These are phyloP conservation scores for Aspidiotus destructor DNA, from an alignment of 2,888 invertebrate genomes.

Conservation along the genomic window DNA sequence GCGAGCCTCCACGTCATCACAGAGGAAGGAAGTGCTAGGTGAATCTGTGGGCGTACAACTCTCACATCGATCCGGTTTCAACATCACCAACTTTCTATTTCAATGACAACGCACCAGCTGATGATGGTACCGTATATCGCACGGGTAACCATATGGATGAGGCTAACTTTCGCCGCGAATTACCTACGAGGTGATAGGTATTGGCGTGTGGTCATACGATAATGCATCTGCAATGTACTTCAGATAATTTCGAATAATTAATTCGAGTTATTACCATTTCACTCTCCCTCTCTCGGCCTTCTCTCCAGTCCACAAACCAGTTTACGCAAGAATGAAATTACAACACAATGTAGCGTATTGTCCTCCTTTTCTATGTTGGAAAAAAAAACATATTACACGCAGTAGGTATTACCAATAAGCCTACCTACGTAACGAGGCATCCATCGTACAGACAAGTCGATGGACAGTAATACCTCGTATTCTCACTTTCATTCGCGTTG, in stretches of 20 bases:
- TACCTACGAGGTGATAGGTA: too few species aligned
- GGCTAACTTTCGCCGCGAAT: neutral
- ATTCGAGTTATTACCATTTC: neutral
- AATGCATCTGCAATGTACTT: neutral
- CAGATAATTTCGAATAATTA: neutral
- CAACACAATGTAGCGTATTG: neutral
- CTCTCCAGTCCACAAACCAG: neutral
- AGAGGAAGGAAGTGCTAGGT: neutral
- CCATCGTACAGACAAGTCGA: too few species aligned
- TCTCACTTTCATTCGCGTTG: too few species aligned
- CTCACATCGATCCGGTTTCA: conserved; percentile 25
- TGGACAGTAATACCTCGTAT: too few species aligned
- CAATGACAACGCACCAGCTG: conserved; percentile 1
- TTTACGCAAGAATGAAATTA: conserved; percentile 2
- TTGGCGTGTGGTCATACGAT: neutral
- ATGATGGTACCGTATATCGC: too few species aligned
- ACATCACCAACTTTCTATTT: conserved; percentile 25
- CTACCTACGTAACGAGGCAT: too few species aligned
- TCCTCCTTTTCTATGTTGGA: too few species aligned
- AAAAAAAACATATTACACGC: too few species aligned
- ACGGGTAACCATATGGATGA: neutral
- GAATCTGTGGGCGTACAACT: conserved; percentile 10
- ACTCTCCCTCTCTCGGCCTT: neutral
- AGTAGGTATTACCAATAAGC: too few species aligned
- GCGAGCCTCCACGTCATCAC: neutral